Evolutionary conservation across 2,113 vertebrate species (phyloP).

Genomic region (Lycocorax pyrrhopterus): DNA sequence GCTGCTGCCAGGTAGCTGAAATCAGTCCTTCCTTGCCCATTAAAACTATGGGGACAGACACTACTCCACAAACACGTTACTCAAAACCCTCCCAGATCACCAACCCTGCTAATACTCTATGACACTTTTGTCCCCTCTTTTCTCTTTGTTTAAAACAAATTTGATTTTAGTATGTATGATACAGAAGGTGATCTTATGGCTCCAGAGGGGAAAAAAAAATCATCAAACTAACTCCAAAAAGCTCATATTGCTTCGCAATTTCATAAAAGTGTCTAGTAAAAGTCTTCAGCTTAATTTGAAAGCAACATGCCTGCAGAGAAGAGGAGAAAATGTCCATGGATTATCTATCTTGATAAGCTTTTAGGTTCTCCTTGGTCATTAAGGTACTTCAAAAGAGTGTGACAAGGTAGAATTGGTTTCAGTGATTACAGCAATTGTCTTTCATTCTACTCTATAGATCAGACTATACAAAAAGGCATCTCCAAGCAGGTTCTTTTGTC

Average conservation of each 20-base stretch:
- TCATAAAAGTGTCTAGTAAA: not conserved
- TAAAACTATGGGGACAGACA: not conserved
- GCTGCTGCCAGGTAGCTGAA: not conserved
- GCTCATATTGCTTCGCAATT: not conserved
- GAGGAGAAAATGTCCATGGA: not conserved
- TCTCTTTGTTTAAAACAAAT: not conserved
- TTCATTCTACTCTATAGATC: not conserved
- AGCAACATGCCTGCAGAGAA: not conserved
- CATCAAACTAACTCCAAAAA: not conserved
- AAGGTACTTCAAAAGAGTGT: not conserved
- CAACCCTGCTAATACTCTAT: not conserved
- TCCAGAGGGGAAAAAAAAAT: not conserved
- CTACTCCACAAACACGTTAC: not conserved
- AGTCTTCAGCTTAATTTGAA: conserved; percentile 1
- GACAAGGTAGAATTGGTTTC: not conserved
- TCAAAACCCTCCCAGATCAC: not conserved
- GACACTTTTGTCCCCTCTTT: not conserved
- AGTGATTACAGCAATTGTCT: not conserved
- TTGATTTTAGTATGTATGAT: not conserved
- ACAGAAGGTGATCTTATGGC: not conserved
- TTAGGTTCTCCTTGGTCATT: not conserved
- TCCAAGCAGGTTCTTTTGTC: not conserved
- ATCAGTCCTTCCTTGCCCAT: not conserved
- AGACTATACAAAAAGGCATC: not conserved
- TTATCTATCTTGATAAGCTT: not conserved